Evolutionary conservation across 1,140 invertebrate species (phyloP).

Genomic region (Danaus melanippus): DNA sequence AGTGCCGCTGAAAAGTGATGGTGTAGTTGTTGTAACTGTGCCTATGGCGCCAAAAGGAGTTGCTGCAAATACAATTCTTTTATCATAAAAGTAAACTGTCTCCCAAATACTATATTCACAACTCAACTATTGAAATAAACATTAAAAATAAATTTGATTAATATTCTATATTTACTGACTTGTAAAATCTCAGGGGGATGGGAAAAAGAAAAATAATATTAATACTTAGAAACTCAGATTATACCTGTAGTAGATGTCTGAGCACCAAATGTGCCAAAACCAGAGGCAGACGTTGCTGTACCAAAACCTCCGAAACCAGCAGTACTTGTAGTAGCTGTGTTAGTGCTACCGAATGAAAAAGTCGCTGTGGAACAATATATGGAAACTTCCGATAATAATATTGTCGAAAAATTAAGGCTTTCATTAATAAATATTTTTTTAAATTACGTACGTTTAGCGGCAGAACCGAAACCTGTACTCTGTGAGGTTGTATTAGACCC

Average conservation of each 20-base stretch:
- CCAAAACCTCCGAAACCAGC: slow-evolving; percentile 76
- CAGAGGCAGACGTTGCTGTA: slow-evolving; percentile 59
- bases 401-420: not conserved
- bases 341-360: slow-evolving; percentile 56
- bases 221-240: too few species aligned
- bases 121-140: too few species aligned
- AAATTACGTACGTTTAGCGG: slow-evolving; percentile 55
- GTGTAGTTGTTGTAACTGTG: slow-evolving; percentile 42
- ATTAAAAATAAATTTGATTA: too few species aligned
- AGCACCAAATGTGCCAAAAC: slow-evolving; percentile 74
- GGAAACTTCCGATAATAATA: slow-evolving; percentile 2
- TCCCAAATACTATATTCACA: too few species aligned
- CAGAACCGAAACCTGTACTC: slow-evolving; percentile 47
- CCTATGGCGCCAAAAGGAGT: slow-evolving; percentile 54
- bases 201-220: too few species aligned
- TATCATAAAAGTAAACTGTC: too few species aligned
- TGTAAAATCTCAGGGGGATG: too few species aligned
- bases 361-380: slow-evolving; percentile 32
- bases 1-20: slow-evolving; percentile 67
- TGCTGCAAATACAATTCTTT: slow-evolving; percentile 22
- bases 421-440: not conserved
- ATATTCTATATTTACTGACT: too few species aligned
- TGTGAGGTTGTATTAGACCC: slow-evolving; percentile 46
- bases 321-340: slow-evolving; percentile 48
- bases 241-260: slow-evolving; percentile 45